Evolutionary conservation across 2,113 vertebrate species (phyloP).

Genomic region (Phylloscopus whistleri): DNA sequence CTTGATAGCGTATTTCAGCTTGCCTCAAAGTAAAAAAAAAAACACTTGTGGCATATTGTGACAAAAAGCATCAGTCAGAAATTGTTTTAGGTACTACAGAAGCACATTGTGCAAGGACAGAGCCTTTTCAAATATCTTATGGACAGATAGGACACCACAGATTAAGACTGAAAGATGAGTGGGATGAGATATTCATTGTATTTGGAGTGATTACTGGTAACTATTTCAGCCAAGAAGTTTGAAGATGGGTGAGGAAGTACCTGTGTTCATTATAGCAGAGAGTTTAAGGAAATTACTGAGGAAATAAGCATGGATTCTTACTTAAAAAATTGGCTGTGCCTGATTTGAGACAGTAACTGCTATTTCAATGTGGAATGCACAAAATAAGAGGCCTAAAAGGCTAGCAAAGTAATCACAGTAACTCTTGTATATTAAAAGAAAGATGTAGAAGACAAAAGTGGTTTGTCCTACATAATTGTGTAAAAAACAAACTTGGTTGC

Average conservation of each 20-base stretch:
- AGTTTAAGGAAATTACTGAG: neutral
- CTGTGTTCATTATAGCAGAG: neutral
- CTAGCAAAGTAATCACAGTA: neutral
- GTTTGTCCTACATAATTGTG: neutral
- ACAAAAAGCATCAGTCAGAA: neutral
- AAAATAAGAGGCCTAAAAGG: neutral
- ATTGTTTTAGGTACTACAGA: neutral
- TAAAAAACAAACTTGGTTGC: neutral
- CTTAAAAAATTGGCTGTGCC: neutral
- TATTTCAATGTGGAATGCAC: neutral
- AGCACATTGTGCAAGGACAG: neutral
- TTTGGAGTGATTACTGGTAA: neutral
- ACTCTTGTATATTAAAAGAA: neutral
- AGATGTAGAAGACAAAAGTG: neutral
- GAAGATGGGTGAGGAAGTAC: neutral
- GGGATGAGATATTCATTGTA: neutral
- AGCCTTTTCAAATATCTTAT: neutral
- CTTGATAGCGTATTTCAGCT: neutral
- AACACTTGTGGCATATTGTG: neutral
- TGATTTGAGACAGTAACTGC: neutral
- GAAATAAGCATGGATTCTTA: neutral
- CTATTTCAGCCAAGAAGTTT: neutral
- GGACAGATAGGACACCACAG: neutral
- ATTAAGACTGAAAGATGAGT: neutral
- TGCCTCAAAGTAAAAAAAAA: neutral